Evolutionary conservation across 1,140 invertebrate genomes (phyloP).

Genomic region (Stegodyphus mimosarum): DNA sequence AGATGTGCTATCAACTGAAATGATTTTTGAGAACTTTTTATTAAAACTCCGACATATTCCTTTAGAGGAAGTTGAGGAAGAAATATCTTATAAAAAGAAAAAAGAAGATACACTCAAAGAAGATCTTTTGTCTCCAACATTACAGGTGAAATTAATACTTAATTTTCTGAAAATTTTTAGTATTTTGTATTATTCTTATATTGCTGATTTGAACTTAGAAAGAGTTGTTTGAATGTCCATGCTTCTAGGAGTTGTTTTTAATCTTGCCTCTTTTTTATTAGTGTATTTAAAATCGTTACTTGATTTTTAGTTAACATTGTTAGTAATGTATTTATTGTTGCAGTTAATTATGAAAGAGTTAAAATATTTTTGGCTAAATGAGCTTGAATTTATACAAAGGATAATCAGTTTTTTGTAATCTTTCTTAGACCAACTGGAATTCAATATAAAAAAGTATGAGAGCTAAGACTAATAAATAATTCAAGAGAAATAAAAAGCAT

Average conservation of each 20-base stretch:
- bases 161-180: background rate
- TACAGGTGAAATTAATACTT: slow-evolving; percentile 72
- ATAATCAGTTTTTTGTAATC: too few species aligned
- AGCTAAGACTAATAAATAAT: too few species aligned
- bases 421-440: too few species aligned
- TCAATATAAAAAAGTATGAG: too few species aligned
- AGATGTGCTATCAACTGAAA: slow-evolving; percentile 96
- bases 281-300: too few species aligned
- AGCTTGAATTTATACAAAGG: background rate
- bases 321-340: background rate
- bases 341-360: background rate
- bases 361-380: background rate
- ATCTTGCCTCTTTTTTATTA: too few species aligned
- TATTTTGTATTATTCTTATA: too few species aligned
- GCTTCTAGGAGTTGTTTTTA: too few species aligned
- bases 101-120: slow-evolving; percentile 72
- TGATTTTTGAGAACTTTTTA: slow-evolving; percentile 99
- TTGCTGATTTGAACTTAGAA: too few species aligned
- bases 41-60: slow-evolving; percentile 86
- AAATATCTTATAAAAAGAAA: slow-evolving; percentile 63
- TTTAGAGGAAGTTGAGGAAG: slow-evolving; percentile 90
- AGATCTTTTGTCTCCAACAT: slow-evolving; percentile 79
- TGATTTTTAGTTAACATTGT: background rate
- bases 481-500: too few species aligned
- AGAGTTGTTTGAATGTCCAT: too few species aligned